A percentile compares a stretch with the other conserved stretches of the same genome.
These are phyloP conservation scores for Heteractis magnifica DNA, from an alignment of 92 coral and sea anemone species.

Conservation along the genomic window DNA sequence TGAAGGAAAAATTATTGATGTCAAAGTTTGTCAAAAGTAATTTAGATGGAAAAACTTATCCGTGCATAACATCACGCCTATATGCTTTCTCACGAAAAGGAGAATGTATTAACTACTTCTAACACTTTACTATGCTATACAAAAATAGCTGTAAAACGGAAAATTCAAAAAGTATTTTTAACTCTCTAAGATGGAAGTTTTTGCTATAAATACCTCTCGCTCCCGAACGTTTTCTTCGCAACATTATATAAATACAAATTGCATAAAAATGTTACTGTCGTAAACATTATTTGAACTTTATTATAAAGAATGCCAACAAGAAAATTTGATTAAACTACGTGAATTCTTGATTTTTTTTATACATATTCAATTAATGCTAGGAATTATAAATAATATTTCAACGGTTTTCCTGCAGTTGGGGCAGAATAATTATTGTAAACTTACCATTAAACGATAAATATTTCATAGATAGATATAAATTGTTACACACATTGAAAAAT, in stretches of 20 bases:
- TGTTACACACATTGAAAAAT: background rate
- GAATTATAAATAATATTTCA: background rate
- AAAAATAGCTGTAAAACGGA: background rate
- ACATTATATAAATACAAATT: background rate
- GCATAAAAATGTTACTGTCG: too few species aligned
- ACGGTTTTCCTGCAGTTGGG: constrained; percentile 8
- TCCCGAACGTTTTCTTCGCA: background rate
- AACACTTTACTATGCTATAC: background rate
- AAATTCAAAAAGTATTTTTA: background rate
- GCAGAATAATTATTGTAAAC: background rate
- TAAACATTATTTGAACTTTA: too few species aligned
- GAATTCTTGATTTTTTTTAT: background rate
- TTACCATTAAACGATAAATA: background rate
- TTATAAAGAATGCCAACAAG: background rate
- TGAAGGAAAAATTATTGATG: background rate
- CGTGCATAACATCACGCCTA: background rate
- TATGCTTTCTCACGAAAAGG: background rate
- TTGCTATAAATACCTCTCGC: background rate
- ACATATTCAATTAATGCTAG: background rate
- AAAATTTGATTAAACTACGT: background rate
- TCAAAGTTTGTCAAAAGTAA: background rate
- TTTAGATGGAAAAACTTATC: background rate
- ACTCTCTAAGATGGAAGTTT: background rate
- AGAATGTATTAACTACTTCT: background rate
- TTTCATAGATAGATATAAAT: background rate